These are phyloP conservation scores for Drosophila simulans DNA, from an alignment of 1,140 invertebrate species.

Conservation along the genomic window DNA sequence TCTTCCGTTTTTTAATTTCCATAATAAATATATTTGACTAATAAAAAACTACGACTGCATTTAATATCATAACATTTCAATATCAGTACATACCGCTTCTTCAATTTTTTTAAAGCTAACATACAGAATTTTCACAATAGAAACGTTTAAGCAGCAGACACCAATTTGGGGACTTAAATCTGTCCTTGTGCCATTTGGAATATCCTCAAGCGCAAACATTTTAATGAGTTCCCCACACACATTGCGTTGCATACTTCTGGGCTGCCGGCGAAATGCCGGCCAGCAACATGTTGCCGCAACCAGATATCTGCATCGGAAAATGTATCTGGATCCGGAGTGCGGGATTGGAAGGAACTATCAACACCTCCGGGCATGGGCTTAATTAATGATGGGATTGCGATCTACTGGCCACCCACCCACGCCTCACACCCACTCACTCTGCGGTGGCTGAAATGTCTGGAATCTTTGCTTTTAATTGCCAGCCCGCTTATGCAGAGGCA, in stretches of 20 bases:
- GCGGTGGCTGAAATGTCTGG: slow-evolving; percentile 35
- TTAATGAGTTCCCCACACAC: background rate
- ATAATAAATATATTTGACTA: background rate
- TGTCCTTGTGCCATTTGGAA: background rate
- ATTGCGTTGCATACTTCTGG: slow-evolving; percentile 36
- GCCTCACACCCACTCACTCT: background rate
- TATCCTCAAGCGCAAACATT: background rate
- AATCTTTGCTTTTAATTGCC: slow-evolving; percentile 75
- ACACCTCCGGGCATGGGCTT: slow-evolving; percentile 39
- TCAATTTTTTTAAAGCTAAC: no score
- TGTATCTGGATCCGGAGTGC: background rate
- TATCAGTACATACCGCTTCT: no score
- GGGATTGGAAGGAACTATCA: slow-evolving; percentile 15
- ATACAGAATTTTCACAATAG: no score
- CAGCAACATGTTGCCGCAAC: slow-evolving; percentile 45
- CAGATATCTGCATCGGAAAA: background rate
- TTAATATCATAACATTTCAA: no score
- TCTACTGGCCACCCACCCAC: slow-evolving; percentile 14
- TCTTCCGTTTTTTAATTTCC: no score
- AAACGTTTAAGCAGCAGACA: no score
- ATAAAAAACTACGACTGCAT: background rate
- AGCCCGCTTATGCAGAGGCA: slow-evolving; percentile 70
- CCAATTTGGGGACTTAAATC: no score
- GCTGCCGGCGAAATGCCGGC: background rate
- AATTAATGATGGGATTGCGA: slow-evolving; percentile 63